Evolutionary conservation across 2,797 vertebrate species (phyloP).

Genomic region (Remorina albescens): DNA sequence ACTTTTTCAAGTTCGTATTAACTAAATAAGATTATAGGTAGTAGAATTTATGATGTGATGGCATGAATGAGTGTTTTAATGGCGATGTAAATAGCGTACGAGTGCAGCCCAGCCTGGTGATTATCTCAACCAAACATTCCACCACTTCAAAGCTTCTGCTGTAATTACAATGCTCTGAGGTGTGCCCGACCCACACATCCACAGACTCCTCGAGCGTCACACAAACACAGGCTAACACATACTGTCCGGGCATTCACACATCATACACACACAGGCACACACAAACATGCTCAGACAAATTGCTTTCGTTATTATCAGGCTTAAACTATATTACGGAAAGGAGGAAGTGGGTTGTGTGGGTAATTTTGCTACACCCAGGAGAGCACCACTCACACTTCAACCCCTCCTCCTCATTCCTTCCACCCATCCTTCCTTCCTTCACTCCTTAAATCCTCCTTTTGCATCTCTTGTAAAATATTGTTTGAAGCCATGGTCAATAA

Average conservation of each 20-base stretch:
- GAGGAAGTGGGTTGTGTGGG: slow-evolving; percentile 80
- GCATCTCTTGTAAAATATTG: slow-evolving; percentile 15
- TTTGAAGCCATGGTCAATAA: slow-evolving; percentile 13
- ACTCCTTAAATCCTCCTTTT: slow-evolving; percentile 42
- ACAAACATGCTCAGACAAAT: slow-evolving; percentile 81
- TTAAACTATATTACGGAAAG: slow-evolving; percentile 80
- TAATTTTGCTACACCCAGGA: slow-evolving; percentile 77
- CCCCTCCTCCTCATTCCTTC: slow-evolving; percentile 44
- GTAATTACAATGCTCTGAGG: slow-evolving; percentile 85
- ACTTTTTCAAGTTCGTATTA: slow-evolving; percentile 14
- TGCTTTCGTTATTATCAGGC: slow-evolving; percentile 78
- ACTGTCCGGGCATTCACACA: slow-evolving; percentile 20
- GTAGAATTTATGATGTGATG: slow-evolving; percentile 37
- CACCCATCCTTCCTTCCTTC: slow-evolving; percentile 21
- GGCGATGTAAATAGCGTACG: slow-evolving; percentile 80
- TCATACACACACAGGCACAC: slow-evolving; percentile 28
- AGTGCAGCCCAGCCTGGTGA: slow-evolving; percentile 72
- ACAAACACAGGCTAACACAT: slow-evolving; percentile 34
- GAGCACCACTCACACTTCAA: slow-evolving; percentile 54
- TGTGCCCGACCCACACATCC: slow-evolving; percentile 81
- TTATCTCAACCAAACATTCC: slow-evolving; percentile 82
- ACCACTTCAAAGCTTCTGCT: slow-evolving; percentile 83
- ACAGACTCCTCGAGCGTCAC: slow-evolving; percentile 66
- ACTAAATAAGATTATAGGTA: slow-evolving; percentile 30
- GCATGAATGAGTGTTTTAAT: slow-evolving; percentile 73